Percentiles rank a stretch among this genome's conserved stretches.
Evolutionary conservation across 37 sponge, comb jelly and placozoan species (phyloP).

Genomic region (Halichondria panicea): DNA sequence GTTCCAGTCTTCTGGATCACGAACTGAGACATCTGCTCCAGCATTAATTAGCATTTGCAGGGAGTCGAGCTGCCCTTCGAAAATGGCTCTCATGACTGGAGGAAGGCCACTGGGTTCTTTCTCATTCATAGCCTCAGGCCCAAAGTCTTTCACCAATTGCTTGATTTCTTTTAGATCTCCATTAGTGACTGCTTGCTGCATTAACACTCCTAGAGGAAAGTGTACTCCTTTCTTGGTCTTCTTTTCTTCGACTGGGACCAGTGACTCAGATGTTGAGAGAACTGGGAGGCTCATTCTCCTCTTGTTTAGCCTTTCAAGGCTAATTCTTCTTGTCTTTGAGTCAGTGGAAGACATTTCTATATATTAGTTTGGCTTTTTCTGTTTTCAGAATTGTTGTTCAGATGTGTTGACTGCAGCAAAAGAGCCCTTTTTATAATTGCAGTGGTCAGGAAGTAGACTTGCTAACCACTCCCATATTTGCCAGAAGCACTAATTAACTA

Average conservation of each 20-base stretch:
- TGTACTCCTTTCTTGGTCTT: conserved; percentile 52
- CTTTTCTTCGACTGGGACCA: conserved; percentile 10
- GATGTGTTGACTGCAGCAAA: too few species aligned
- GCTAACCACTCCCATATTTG: too few species aligned
- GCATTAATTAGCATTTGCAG: conserved; percentile 42
- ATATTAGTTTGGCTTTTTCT: too few species aligned
- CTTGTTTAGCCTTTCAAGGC: conserved; percentile 20
- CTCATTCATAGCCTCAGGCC: conserved; percentile 33
- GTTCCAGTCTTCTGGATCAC: conserved; percentile 70
- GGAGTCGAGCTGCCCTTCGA: conserved; percentile 52
- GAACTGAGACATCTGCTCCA: conserved; percentile 56
- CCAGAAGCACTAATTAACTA: too few species aligned
- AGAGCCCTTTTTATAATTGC: too few species aligned
- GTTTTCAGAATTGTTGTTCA: too few species aligned
- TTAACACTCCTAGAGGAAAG: conserved; percentile 51
- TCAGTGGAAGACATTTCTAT: too few species aligned
- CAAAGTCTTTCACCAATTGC: conserved; percentile 32
- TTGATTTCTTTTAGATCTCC: conserved; percentile 73
- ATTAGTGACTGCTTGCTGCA: conserved; percentile 64
- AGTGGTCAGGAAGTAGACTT: too few species aligned
- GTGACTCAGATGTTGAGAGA: conserved; percentile 1
- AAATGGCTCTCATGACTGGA: conserved; percentile 59
- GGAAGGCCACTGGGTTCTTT: conserved; percentile 66
- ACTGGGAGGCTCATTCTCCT: conserved; percentile 30
- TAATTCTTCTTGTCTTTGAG: conserved; percentile 10